Base-by-base conservation (phyloP, 2,888 invertebrate species). In the Drymonia ruficornis region DNA sequence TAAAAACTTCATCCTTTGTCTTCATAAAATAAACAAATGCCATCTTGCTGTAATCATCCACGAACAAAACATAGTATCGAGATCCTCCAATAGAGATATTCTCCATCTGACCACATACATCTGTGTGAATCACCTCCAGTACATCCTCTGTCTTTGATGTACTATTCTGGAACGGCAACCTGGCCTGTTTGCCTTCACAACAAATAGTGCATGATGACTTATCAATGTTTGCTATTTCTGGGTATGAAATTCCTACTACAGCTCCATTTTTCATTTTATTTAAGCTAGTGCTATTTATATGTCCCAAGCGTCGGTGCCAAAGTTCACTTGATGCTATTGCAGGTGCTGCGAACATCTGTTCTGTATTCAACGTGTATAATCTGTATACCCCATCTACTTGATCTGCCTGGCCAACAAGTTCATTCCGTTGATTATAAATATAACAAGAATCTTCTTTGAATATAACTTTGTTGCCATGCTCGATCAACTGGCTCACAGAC, bases 261-360 rank as follows among this genome's bases (percentile, higher is more conserved):
- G 60, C 61, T 11, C 66, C 65, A 52, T 61, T 46, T 15, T 40
- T 68, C 66, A 71, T 67, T 9, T 40, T 46, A 13, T 65, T 61
- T 45, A 58, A 45, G 40, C 58, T 43, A 1, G 46, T 57, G n/a
- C 51, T 65, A 36, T 67, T 70, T 1, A 67, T 49, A 43, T 67
- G 70, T 1, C 61, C 67, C 23, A 63, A 23, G 36, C 65, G 49
- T 36, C 63, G 45, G 43, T 66, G 67, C 69, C 69, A 67, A 5
- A 55, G 28, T 7, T 44, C 36, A 40, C 52, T 40, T 15, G 52
- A 42, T 42, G 16, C 15, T 15, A 15, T 42, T 29, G 38, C 15
- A 16, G 38, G 0, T 1, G 38, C 49, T 40, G 49, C 38, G 0
- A 40, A 38, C 9, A 38, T 3, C 5, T 46, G 31, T 46, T 16